A percentile compares a stretch with the other conserved stretches of the same genome.
Conservation (phyloP, 2,888 invertebrate genomes). For the Agapostemon virescens region DNA sequence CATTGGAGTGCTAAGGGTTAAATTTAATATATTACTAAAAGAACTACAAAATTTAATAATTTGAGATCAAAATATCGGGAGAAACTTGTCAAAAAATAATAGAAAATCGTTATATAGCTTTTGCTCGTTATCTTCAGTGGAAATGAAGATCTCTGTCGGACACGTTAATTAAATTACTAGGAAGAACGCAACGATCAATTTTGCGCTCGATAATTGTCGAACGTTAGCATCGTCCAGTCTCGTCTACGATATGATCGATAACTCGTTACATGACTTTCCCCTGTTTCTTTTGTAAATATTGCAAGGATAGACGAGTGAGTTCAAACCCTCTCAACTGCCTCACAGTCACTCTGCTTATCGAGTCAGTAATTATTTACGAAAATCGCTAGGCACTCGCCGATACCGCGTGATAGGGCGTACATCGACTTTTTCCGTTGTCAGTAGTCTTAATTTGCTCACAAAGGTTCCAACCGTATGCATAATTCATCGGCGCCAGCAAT, state of each 20-base stretch:
- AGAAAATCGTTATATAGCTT: too few species aligned
- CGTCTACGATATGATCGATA: constrained; percentile 59
- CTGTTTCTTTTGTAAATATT: constrained; percentile 63
- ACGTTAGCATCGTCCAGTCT: background rate
- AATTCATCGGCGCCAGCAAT: background rate
- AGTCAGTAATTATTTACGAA: constrained; percentile 63
- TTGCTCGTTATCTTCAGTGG: too few species aligned
- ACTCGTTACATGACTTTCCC: constrained; percentile 48
- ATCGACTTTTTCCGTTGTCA: constrained; percentile 15
- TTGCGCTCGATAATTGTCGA: background rate
- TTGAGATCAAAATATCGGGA: too few species aligned
- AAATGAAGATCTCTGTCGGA: background rate
- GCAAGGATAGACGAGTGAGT: constrained; percentile 40
- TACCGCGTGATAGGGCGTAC: constrained; percentile 64
- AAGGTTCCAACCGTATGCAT: constrained; percentile 9
- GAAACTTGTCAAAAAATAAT: too few species aligned
- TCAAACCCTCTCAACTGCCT: constrained; percentile 51
- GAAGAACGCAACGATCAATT: background rate
- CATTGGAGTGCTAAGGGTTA: too few species aligned
- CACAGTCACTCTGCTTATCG: constrained; percentile 60
- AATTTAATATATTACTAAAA: too few species aligned
- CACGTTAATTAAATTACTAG: background rate
- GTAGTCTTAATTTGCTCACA: constrained; percentile 36
- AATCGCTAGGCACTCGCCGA: constrained; percentile 50
- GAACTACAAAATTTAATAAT: too few species aligned